Percentiles rank a stretch among this genome's conserved stretches.
These are phyloP conservation scores for Parelbella ahira DNA, from an alignment of 2,888 invertebrate genomes.

Conservation along the genomic window DNA sequence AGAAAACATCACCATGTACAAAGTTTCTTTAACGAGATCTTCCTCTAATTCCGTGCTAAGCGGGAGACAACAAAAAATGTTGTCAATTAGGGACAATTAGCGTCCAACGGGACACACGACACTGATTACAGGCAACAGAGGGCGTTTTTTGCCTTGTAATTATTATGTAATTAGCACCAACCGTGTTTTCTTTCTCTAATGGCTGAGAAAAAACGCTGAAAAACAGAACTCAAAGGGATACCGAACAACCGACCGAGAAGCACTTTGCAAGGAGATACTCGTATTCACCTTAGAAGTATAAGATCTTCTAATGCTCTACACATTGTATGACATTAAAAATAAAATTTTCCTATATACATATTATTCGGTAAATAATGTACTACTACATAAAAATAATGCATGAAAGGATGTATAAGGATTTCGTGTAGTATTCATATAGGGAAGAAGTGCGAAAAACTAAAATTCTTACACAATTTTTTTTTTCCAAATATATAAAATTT, in stretches of 20 bases:
- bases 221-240: slow-evolving; percentile 13
- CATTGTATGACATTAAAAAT: too few species aligned
- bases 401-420: too few species aligned
- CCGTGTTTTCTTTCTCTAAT: slow-evolving; percentile 25
- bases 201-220: slow-evolving; percentile 13
- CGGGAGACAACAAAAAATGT: slow-evolving; percentile 6
- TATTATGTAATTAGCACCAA: slow-evolving; percentile 29
- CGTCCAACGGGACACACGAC: slow-evolving; percentile 30
- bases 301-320: too few species aligned
- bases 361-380: too few species aligned
- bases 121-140: slow-evolving; percentile 40
- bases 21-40: slow-evolving; percentile 14
- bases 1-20: slow-evolving; percentile 19
- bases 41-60: slow-evolving; percentile 10
- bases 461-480: too few species aligned
- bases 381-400: too few species aligned
- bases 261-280: slow-evolving; percentile 2
- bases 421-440: too few species aligned
- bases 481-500: too few species aligned
- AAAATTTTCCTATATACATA: too few species aligned
- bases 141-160: slow-evolving; percentile 28
- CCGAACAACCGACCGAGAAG: slow-evolving; percentile 8
- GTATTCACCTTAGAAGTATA: too few species aligned
- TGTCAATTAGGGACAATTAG: slow-evolving; percentile 30
- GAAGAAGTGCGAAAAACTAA: too few species aligned